Evolutionary conservation across 2,797 vertebrate genomes (phyloP), one percentile per base, ranked within the genome.

Genomic region (Darevskia mixta): DNA sequence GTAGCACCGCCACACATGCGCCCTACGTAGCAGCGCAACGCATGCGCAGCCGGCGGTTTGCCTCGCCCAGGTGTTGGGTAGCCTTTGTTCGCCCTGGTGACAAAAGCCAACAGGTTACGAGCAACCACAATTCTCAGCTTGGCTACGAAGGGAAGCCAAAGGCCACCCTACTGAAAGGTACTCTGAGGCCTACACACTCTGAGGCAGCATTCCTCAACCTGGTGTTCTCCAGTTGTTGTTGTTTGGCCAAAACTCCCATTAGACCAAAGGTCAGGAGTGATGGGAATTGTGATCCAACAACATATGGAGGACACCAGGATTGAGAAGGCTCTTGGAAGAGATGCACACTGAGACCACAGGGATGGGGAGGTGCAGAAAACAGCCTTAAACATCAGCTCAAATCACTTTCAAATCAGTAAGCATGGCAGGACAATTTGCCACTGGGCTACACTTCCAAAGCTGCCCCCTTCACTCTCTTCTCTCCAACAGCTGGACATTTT

Each of bases 401-500:
- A 8, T 43, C 58, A n/a, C 73, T 11, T 23, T 38, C 83, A 29
- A 43, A n/a, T 27, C 58, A 32, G 5, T 29, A 67, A 41, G 18
- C 6, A 58, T 15, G 35, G 1, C 83, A 66, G 55, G 35, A 5
- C 27, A 41, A 66, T 41, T 35, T 29, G 35, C 29, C 38, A 13
- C 25, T 15, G 32, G 32, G 5, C 11, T 5, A 17, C 32, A 7
- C 25, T 41, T 75, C 3, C 38, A 76, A 55, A 8, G 49, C 0
- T 89, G 76, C 88, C 81, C 75, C 89, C 23, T 4, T 13, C 18
- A 8, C 49, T 9, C 29, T 49, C 27, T 82, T 94, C 90, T 87
- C 55, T 88, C 91, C 76, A 83, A 89, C 45, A 83, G 92, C 79
- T 69, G 75, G 90, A 91, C 89, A 83, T 81, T 90, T 91, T 87